Percentiles rank a stretch among this genome's conserved stretches.
These are phyloP conservation scores for Rhodinocichla rosea DNA, from an alignment of 2,113 vertebrate genomes.

Conservation along the genomic window DNA sequence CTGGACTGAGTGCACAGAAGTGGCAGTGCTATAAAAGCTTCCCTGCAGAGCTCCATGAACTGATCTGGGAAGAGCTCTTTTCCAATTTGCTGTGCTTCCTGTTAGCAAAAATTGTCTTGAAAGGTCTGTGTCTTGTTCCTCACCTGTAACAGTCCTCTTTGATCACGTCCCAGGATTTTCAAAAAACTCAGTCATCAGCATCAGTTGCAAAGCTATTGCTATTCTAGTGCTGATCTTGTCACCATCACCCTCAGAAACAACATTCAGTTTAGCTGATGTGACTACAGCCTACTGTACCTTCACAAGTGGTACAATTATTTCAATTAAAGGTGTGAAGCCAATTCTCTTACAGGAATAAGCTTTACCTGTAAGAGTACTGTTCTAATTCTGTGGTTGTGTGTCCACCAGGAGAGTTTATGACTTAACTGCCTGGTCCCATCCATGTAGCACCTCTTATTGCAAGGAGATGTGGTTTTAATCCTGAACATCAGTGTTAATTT, in stretches of 20 bases:
- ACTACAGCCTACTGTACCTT: not conserved
- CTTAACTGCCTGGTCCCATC: not conserved
- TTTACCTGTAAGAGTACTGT: not conserved
- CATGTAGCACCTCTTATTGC: not conserved
- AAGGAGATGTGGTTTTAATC: not conserved
- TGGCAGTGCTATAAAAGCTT: not conserved
- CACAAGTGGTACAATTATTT: not conserved
- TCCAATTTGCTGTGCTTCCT: not conserved
- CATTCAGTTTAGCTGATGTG: not conserved
- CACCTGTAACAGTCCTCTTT: not conserved
- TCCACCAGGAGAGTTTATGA: not conserved
- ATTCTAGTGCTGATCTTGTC: not conserved
- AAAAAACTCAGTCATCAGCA: not conserved
- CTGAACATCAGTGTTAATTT: not conserved
- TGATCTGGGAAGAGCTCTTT: not conserved
- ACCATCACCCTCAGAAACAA: not conserved
- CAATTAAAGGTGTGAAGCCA: not conserved
- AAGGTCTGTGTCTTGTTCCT: not conserved
- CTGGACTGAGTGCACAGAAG: not conserved
- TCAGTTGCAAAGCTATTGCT: not conserved
- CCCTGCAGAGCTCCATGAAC: not conserved
- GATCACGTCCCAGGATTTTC: not conserved
- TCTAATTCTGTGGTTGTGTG: not conserved
- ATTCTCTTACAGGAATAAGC: not conserved
- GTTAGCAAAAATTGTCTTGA: not conserved